Evolutionary conservation across 2,797 vertebrate genomes (phyloP), one percentile per base, ranked within the genome.

Genomic region (Capromys pilorides): DNA sequence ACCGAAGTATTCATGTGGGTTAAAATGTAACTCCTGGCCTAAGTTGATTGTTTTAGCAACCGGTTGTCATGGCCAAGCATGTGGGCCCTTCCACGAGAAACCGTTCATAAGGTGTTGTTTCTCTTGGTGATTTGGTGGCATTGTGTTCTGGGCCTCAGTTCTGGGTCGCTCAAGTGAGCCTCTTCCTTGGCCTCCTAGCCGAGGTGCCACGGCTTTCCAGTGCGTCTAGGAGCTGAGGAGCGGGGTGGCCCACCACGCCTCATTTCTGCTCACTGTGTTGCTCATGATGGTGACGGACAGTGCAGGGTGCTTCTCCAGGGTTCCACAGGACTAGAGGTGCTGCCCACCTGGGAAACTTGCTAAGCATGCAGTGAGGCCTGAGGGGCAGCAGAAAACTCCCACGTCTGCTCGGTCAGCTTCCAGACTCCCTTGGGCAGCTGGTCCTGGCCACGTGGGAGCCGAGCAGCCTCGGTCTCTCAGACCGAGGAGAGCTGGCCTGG

Each of bases 211-310:
- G 78, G 49, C 84, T 69, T 21, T 22, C 45, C 41, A 80, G 49
- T 31, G 84, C 51, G 26, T 86, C 57, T 54, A 57, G 64, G 41
- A 82, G 21, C 64, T 88, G 16, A 78, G 83, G 71, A 54, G 67
- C 67, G 88, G 57, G 51, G 26, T 64, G 62, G 86, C 66, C 31
- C 49, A 93, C 97, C 96, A 90, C 97, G 98, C 98, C 98, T 98
- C 89, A 97, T 97, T 98, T 98, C 98, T 98, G 98, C 97, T 98
- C 91, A 61, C 95, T 96, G 97, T 96, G 97, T 98, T 98, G 98
- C 98, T 95, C 96, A 79, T 95, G 64, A 88, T 97, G 95, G 98
- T 98, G 99, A 99, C 98, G 39, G 98, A 97, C 98, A 96, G 80
- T 90, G 93, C 97, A 96, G 98, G 36, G 39, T 22, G 11, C 24